Percentiles rank a stretch among this genome's conserved stretches.
Conservation (phyloP, 2,113 vertebrate species). For the Lycaon pictus region DNA sequence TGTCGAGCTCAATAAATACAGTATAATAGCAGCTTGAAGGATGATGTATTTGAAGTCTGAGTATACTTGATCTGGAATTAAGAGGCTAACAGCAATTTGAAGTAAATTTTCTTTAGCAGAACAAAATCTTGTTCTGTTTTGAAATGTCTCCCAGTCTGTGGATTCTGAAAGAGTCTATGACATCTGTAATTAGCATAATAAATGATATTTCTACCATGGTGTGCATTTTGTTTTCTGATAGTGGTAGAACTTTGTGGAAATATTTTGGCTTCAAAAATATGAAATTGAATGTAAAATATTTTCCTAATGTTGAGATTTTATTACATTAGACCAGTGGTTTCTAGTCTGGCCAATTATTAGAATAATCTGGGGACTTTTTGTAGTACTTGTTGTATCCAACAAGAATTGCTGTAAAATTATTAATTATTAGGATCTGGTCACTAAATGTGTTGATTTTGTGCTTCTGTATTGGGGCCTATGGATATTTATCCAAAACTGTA, state of each 20-base stretch:
- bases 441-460: neutral
- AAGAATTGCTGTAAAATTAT: neutral
- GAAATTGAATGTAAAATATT: neutral
- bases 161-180: neutral
- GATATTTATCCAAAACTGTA: neutral
- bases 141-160: neutral
- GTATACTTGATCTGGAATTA: neutral
- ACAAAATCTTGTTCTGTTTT: neutral
- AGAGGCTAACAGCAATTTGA: neutral
- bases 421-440: neutral
- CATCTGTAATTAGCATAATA: neutral
- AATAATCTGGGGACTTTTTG: neutral
- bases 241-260: neutral
- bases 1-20: neutral
- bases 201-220: neutral
- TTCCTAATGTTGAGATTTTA: neutral
- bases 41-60: neutral
- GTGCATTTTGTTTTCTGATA: slow-evolving; percentile 18
- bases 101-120: slow-evolving; percentile 47
- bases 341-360: neutral
- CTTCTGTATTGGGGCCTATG: neutral
- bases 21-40: neutral
- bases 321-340: neutral
- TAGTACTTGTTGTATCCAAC: neutral
- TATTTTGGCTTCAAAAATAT: neutral